Evolutionary conservation across 2,888 invertebrate genomes (phyloP), one percentile per base, ranked within the genome.

Genomic region (Synergus itoensis): DNA sequence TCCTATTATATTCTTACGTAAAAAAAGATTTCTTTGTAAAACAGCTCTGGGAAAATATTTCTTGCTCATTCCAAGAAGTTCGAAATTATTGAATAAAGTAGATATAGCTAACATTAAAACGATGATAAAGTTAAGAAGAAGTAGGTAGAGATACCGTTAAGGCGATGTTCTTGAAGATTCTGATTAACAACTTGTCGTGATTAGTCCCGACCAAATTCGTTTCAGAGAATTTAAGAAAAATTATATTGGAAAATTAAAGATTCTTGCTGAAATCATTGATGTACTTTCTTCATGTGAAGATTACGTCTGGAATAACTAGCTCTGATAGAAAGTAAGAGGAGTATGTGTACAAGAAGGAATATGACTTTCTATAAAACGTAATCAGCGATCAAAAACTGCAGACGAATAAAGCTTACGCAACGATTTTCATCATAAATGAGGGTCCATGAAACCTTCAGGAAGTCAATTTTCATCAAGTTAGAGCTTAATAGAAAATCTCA

Each of bases 21-120:
- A 40, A 65, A 65, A 41, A 18, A 4, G n/a, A 18, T 60, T 60
- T 60, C 21, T 12, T 60, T 18, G 21, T 60, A 5, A 60, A 60
- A 3, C 14, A 12, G 12, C 21, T 12, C 3, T 28, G 12, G 60
- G 78, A 67, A 80, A 83, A 79, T 64, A 79, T 81, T 79, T 76
- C 62, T 77, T 53, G 40, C 60, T 14, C 60, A 60, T 60, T 60
- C 60, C 60, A 60, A 60, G 60, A 60, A 60, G 14, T 28, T 36
- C 4, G 36, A 36, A 36, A 36, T 36, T 36, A 36, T 36, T 36
- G 36, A 36, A 36, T 36, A 36, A 36, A 12, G 5, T 21, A 21
- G 21, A 21, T 28, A 28, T n/a, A n/a, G 28, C 28, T 28, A 28
- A 28, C 28, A 60, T 21, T 60, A 60, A 60, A 60, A 21, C 28